These are phyloP conservation scores for Phaenicophaeus curvirostris DNA, from an alignment of 2,797 vertebrate species.

Conservation along the genomic window DNA sequence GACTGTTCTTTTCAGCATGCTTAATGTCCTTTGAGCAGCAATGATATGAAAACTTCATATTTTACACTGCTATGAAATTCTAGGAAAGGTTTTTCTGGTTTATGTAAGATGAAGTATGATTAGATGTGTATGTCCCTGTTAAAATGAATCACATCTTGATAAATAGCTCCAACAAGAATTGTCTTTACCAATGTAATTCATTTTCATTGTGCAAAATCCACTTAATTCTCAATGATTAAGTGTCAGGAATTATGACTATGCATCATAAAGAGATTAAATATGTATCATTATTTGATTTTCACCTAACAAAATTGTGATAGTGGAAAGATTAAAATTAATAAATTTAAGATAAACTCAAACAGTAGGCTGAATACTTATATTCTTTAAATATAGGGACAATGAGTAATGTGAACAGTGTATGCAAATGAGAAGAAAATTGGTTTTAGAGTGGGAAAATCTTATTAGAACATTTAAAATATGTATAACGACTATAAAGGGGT, in stretches of 20 bases:
- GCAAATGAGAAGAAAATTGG: neutral
- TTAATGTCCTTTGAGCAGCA: neutral
- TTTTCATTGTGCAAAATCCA: neutral
- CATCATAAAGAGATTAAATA: neutral
- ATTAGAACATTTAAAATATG: neutral
- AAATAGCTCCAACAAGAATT: neutral
- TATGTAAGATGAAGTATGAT: neutral
- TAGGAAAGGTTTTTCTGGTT: neutral
- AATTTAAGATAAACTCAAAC: neutral
- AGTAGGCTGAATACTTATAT: neutral
- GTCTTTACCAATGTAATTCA: neutral
- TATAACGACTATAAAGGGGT: neutral
- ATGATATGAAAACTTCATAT: neutral
- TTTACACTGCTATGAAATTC: neutral
- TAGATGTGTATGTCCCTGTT: neutral
- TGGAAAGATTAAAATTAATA: neutral
- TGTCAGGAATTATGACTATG: neutral
- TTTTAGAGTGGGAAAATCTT: neutral
- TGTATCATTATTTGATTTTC: neutral
- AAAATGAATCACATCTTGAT: neutral
- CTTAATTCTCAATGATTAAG: neutral
- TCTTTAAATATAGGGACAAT: neutral
- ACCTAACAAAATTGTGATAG: neutral
- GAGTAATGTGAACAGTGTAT: neutral
- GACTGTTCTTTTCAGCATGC: neutral